Evolutionary conservation across 2,113 vertebrate genomes (phyloP).

Genomic region (Engystomops pustulosus): DNA sequence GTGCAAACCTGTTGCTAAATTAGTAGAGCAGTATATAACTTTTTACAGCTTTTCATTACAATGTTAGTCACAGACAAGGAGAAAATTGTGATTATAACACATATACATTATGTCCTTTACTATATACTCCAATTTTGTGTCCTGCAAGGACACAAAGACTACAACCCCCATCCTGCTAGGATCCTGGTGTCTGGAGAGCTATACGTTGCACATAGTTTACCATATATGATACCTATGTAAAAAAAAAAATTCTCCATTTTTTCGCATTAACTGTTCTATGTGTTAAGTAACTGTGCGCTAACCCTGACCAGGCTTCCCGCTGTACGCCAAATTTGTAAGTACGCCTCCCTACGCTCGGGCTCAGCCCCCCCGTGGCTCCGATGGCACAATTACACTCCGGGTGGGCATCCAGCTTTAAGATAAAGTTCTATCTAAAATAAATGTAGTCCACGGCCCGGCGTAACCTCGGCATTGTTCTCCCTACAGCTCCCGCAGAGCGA

Average conservation of each 20-base stretch:
- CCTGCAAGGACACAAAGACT: neutral
- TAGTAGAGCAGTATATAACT: no score
- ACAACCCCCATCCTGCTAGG: neutral
- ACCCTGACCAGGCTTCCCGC: conserved; percentile 24
- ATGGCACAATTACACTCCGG: conserved; percentile 17
- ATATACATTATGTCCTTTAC: no score
- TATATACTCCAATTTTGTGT: no score
- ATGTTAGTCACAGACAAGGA: no score
- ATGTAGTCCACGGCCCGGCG: neutral
- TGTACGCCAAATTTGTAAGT: conserved; percentile 21
- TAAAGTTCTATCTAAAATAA: neutral
- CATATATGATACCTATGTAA: neutral
- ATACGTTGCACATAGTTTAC: neutral
- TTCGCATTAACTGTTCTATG: neutral
- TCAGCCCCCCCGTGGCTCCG: conserved; percentile 18
- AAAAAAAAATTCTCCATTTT: neutral
- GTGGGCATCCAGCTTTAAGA: neutral
- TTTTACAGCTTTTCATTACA: no score
- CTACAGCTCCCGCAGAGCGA: neutral
- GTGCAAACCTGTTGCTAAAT: no score
- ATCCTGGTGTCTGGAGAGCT: neutral
- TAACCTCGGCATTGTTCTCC: conserved; percentile 1
- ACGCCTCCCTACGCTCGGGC: conserved; percentile 19
- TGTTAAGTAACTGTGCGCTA: conserved; percentile 4
- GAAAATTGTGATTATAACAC: no score